Percentiles rank a stretch among this genome's conserved stretches.
Conservation (phyloP, 1,140 invertebrate species). For the Cotesia chilonis region DNA sequence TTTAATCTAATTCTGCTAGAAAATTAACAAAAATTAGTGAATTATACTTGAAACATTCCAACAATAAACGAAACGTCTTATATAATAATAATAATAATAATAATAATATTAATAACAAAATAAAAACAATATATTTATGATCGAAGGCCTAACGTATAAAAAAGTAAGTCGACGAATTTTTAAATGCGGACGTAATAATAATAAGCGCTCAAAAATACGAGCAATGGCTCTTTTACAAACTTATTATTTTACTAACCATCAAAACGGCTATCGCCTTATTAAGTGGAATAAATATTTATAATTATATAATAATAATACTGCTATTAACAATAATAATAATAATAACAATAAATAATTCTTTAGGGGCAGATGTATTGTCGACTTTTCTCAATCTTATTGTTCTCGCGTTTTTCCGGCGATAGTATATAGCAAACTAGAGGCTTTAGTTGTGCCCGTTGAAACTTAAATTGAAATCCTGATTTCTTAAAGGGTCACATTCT, state of each 20-base stretch:
- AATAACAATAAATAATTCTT: neutral
- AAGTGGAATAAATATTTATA: slow-evolving; percentile 4
- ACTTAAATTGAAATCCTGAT: slow-evolving; percentile 23
- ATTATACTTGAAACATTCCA: slow-evolving; percentile 11
- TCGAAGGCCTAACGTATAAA: neutral
- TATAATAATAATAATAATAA: neutral
- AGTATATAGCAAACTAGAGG: neutral
- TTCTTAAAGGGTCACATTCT: slow-evolving; percentile 9
- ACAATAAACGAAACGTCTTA: slow-evolving; percentile 8
- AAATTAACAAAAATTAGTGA: neutral
- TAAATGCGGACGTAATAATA: too few relatives aligned
- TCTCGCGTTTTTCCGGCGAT: neutral
- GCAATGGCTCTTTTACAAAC: too few relatives aligned
- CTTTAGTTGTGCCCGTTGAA: neutral
- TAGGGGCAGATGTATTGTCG: neutral
- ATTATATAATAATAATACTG: neutral
- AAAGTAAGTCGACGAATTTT: too few relatives aligned
- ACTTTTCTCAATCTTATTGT: neutral
- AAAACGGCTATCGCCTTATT: too few relatives aligned
- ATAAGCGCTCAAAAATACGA: too few relatives aligned
- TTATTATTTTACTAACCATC: too few relatives aligned
- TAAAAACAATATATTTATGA: neutral
- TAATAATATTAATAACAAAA: neutral
- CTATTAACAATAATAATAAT: neutral
- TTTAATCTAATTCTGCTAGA: neutral